Evolutionary conservation across 2,888 invertebrate genomes (phyloP).

Genomic region (Tachina fera): DNA sequence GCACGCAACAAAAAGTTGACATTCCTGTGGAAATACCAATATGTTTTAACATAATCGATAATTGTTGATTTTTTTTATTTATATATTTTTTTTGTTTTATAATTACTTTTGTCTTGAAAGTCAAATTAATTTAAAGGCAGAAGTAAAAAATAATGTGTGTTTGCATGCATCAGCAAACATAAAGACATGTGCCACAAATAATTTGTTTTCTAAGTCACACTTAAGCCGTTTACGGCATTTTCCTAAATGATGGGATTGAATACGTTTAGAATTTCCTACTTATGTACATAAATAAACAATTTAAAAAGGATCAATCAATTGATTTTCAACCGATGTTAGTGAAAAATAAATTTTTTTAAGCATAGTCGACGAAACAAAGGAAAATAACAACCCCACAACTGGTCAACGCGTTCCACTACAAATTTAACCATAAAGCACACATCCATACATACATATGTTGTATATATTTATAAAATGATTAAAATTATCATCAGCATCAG

Average conservation of each 20-base stretch:
- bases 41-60: too few species aligned
- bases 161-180: not conserved
- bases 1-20: too few species aligned
- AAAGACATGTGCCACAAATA: constrained; percentile 31
- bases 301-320: constrained; percentile 64
- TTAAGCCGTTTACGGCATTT: constrained; percentile 54
- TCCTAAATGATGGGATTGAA: not conserved
- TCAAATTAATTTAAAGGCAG: too few species aligned
- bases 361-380: constrained; percentile 18
- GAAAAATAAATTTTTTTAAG: not conserved
- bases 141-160: not conserved
- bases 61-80: too few species aligned
- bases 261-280: constrained; percentile 29
- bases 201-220: constrained; percentile 62
- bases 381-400: constrained; percentile 34
- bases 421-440: constrained; percentile 24
- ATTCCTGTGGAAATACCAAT: too few species aligned
- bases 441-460: not conserved
- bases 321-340: constrained; percentile 42
- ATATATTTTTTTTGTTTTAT: too few species aligned
- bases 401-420: constrained; percentile 48
- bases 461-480: constrained; percentile 44
- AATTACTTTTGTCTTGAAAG: too few species aligned
- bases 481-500: constrained; percentile 56
- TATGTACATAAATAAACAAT: constrained; percentile 35